These are phyloP conservation scores for Rhizomys pruinosus DNA, from an alignment of 2,113 vertebrate genomes.

Conservation along the genomic window DNA sequence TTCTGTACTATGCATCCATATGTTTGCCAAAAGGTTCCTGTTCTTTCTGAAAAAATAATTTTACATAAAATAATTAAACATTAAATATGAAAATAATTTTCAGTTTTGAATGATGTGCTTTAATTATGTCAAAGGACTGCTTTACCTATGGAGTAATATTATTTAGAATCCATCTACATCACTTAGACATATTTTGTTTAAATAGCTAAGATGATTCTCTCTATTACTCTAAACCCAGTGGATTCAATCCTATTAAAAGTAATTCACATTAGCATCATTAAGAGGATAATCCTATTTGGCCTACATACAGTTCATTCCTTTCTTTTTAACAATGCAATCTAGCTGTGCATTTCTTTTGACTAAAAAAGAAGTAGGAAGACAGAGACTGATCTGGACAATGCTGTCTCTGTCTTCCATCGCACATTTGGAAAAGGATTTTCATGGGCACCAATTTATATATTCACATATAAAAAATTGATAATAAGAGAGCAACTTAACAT, in stretches of 20 bases:
- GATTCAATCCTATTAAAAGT: constrained; percentile 85
- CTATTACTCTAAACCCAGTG: constrained; percentile 73
- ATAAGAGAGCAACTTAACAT: not conserved
- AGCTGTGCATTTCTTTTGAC: constrained; percentile 62
- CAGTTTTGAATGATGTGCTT: constrained; percentile 48
- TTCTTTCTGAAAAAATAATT: constrained; percentile 25
- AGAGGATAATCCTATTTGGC: constrained; percentile 84
- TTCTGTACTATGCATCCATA: not conserved
- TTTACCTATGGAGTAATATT: constrained; percentile 69
- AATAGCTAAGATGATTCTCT: constrained; percentile 76
- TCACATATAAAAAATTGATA: not conserved
- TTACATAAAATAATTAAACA: constrained; percentile 55
- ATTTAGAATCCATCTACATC: constrained; percentile 67
- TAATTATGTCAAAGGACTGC: constrained; percentile 48
- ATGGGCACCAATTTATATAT: constrained; percentile 21
- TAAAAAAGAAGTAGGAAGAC: constrained; percentile 16
- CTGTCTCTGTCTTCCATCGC: not conserved
- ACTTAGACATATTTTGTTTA: constrained; percentile 77
- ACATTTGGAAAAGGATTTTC: constrained; percentile 44
- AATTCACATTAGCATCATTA: constrained; percentile 83
- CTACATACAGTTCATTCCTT: constrained; percentile 69
- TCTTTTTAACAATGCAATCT: constrained; percentile 61
- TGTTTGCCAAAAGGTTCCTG: constrained; percentile 14
- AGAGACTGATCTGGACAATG: constrained; percentile 12
- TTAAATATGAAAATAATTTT: constrained; percentile 51